Base-by-base conservation (phyloP, 37 sponge, comb jelly and placozoan species). In the Theonella swinhoei region DNA sequence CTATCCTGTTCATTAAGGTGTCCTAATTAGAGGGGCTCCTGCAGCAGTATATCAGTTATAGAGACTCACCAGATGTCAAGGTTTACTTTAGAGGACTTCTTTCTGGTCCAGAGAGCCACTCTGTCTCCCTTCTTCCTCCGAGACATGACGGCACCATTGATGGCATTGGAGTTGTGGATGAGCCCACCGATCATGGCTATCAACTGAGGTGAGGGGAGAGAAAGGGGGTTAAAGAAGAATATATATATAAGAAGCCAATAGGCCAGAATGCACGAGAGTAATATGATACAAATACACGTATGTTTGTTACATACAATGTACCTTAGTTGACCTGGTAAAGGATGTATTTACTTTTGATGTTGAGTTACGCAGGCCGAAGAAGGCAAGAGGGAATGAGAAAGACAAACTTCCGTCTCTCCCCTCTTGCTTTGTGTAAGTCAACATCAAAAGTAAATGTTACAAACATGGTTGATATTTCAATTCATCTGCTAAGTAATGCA, bases 21-120 rank as follows among this genome's bases (percentile, higher is more conserved):
- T n/a, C n/a, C n/a, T n/a, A n/a, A n/a, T n/a, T n/a, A n/a, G n/a
- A n/a, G n/a, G n/a, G n/a, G n/a, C n/a, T n/a, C n/a, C n/a, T n/a
- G n/a, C n/a, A n/a, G n/a, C n/a, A n/a, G 74, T 37, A 14, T n/a
- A 72, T 29, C 9, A n/a, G 28, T 29, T 4, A 1, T 14, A 2
- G 14, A 14, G 14, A 69, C 86, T 63, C 54, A 89, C 89, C 89
- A 89, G n/a, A 89, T 72, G n/a, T 41, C 72, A 4, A 83, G 61
- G 75, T 83, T 89, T 29, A 37, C 26, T 24, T 59, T 73, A 34
- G 71, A 72, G 26, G 60, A 25, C 33, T 78, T 89, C 34, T 42
- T 66, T 0, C 39, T 74, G n/a, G 89, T 89, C 89, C 89, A 89
- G 63, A 89, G 74, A 32, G 84, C 84, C 40, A 89, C 83, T 22